A percentile compares a stretch with the other conserved stretches of the same genome.
Conservation (phyloP, 2,113 vertebrate species). For the Colius striatus region DNA sequence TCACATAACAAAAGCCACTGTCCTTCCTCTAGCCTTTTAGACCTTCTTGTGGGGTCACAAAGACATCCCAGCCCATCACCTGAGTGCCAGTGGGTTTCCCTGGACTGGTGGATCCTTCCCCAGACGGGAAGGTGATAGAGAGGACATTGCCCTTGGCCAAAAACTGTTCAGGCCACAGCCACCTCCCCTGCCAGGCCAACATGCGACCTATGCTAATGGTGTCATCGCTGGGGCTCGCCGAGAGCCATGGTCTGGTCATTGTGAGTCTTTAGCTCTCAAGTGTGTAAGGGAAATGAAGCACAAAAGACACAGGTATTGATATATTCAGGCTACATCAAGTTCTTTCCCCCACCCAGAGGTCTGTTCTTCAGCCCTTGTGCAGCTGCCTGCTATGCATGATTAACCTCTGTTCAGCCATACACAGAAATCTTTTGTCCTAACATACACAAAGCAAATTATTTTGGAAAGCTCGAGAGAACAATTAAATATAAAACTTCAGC, state of each 20-base stretch:
- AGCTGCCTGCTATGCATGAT: conserved; percentile 89
- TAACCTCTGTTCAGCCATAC: conserved; percentile 91
- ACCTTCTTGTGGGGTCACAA: fast-evolving
- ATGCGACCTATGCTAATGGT: not conserved
- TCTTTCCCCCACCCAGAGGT: conserved; percentile 72
- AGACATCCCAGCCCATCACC: not conserved
- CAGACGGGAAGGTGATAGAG: not conserved
- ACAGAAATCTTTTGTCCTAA: conserved; percentile 93
- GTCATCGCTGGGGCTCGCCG: not conserved
- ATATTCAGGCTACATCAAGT: conserved; percentile 68
- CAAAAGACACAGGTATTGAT: conserved; percentile 78
- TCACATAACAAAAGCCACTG: not conserved
- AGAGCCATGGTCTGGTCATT: not conserved
- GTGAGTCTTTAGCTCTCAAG: conserved; percentile 9
- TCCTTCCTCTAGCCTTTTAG: not conserved
- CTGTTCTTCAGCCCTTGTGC: conserved; percentile 79
- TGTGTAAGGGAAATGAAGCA: not conserved
- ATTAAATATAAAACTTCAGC: conserved; percentile 84
- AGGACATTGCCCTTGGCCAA: not conserved
- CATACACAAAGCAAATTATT: conserved; percentile 98
- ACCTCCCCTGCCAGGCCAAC: not conserved
- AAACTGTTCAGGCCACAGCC: fast-evolving
- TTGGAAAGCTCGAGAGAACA: conserved; percentile 90
- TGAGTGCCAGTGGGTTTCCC: not conserved
- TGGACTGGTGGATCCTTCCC: not conserved